Evolutionary conservation across 2,113 vertebrate species (phyloP).

Genomic region (Orycteropus afer): DNA sequence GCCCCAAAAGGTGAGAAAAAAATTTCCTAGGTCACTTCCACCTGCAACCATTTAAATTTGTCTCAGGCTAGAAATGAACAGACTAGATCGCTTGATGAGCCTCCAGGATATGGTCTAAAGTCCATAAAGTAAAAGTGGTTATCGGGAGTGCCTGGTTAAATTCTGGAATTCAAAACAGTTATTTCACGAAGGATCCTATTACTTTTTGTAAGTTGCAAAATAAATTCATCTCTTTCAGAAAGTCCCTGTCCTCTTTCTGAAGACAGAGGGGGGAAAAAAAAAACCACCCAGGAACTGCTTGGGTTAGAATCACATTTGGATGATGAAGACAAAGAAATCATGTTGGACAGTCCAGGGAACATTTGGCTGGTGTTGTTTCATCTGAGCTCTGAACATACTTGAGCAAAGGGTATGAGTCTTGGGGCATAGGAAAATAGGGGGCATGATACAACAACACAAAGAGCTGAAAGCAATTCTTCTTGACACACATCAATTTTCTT

Average conservation of each 20-base stretch:
- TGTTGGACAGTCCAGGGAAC: background rate
- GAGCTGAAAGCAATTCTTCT: constrained; percentile 27
- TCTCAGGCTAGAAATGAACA: background rate
- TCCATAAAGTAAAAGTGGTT: background rate
- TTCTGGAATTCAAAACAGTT: constrained; percentile 25
- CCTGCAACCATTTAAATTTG: background rate
- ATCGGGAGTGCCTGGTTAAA: background rate
- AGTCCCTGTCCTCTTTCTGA: background rate
- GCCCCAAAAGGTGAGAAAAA: background rate
- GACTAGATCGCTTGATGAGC: constrained; percentile 21
- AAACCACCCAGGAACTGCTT: background rate
- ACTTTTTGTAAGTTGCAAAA: constrained; percentile 46
- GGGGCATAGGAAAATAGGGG: background rate
- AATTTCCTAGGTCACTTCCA: background rate
- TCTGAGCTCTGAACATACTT: background rate
- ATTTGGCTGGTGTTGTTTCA: background rate
- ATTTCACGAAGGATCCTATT: constrained; percentile 41
- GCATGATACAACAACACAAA: background rate
- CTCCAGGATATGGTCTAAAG: background rate
- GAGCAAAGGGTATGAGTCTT: background rate
- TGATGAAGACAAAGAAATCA: constrained; percentile 3
- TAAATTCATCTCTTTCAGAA: constrained; percentile 36
- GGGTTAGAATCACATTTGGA: background rate
- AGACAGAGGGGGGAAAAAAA: background rate
- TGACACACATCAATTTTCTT: constrained; percentile 40